Evolutionary conservation across 1,140 invertebrate species (phyloP).

Genomic region (Lutraria rhynchaena): DNA sequence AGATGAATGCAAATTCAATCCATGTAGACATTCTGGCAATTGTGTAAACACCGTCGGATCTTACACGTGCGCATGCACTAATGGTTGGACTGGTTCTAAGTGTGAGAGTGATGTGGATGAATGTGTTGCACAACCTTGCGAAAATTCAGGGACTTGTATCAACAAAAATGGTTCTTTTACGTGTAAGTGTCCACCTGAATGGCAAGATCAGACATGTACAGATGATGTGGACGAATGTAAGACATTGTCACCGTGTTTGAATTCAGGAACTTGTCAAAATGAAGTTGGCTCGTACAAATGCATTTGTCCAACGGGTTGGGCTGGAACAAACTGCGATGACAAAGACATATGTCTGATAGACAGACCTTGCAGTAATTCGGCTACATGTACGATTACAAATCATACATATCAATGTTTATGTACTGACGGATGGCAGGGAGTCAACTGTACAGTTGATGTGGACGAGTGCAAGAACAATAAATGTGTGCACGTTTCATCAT

Average conservation of each 20-base stretch:
- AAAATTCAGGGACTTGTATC: conserved; percentile 85
- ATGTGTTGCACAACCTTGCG: conserved; percentile 86
- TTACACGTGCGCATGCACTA: background rate
- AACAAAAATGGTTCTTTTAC: conserved; percentile 12
- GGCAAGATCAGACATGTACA: conserved; percentile 28
- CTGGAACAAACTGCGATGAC: background rate
- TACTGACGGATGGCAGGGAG: conserved; percentile 29
- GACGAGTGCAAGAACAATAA: too few species aligned
- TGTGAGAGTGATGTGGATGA: conserved; percentile 35
- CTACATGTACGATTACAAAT: too few species aligned
- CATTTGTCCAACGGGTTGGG: background rate
- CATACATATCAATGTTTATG: conserved; percentile 23
- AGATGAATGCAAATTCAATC: conserved; percentile 61
- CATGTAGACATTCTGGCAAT: conserved; percentile 60
- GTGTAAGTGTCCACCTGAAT: conserved; percentile 48
- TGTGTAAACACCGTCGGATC: conserved; percentile 48
- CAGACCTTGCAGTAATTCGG: background rate
- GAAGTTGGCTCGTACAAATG: conserved; percentile 65
- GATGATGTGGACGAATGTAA: conserved; percentile 72
- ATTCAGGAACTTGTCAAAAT: conserved; percentile 76
- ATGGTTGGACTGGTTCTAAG: background rate
- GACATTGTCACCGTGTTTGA: conserved; percentile 77
- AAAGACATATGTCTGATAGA: background rate
- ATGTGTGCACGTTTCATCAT: too few species aligned
- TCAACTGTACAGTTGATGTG: conserved; percentile 36